phyloP scores from a whole-genome alignment of 2,113 vertebrate species.

The Rattus rattus region DNA sequence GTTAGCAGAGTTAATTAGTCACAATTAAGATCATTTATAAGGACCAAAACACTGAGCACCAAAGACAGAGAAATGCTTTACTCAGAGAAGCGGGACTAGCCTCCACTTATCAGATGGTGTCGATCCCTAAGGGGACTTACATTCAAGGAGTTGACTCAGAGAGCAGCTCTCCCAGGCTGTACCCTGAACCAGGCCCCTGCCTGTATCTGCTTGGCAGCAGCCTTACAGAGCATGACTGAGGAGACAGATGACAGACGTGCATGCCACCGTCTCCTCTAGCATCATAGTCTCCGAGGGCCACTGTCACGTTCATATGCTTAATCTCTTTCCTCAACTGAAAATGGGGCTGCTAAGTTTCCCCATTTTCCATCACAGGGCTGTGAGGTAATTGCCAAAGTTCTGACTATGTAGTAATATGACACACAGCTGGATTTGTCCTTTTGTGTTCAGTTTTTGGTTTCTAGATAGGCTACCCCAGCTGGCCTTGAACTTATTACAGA shows the following conservation, averaged over 20 bases:
- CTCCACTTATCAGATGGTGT: background rate
- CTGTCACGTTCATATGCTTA: background rate
- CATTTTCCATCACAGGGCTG: too few relatives aligned
- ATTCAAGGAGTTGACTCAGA: background rate
- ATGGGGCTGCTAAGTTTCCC: background rate
- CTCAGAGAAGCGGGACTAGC: background rate
- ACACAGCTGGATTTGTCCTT: too few relatives aligned
- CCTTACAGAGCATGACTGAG: background rate
- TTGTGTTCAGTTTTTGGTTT: background rate
- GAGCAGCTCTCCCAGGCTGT: fast-evolving
- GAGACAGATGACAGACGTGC: background rate
- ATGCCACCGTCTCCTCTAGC: background rate
- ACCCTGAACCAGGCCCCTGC: too few relatives aligned
- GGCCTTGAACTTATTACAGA: background rate
- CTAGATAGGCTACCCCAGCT: background rate
- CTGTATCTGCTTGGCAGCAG: background rate
- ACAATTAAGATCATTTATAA: conserved; percentile 18
- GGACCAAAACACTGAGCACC: background rate
- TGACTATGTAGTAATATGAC: fast-evolving
- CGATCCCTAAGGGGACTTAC: background rate
- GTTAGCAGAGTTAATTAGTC: conserved; percentile 33
- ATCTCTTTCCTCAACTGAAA: background rate
- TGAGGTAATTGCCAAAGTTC: background rate
- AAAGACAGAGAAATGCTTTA: background rate
- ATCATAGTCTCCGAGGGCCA: background rate